Base-by-base conservation (phyloP, 1,140 invertebrate genomes). In the Popillia japonica region DNA sequence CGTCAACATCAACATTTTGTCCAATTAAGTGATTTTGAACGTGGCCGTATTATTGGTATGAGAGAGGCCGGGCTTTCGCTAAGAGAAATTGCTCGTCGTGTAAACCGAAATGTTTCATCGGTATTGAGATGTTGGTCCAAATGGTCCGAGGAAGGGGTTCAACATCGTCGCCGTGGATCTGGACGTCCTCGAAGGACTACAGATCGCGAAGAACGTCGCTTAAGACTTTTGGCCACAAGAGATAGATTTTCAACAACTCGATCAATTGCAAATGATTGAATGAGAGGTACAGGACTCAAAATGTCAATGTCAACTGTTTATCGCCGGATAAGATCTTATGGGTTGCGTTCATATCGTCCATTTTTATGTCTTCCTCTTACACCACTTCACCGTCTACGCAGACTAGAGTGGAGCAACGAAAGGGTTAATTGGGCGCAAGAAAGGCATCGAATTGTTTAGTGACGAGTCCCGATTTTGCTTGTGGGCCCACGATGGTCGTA, bases 171-270 rank as follows among this genome's bases (percentile, higher is more conserved):
- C 68, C 68, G 14, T 72, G 68, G 68, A 17, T 72, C 68, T 72
- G 68, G 68, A 72, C 68, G 68, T 72, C 68, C 68, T 23, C 68
- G 68, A 14, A 34, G 20, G 68, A 72, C 68, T 34, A 72, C 14
- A 72, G 68, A 72, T 72, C 68, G 68, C 27, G 68, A 72, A 72
- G 68, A 72, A 72, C 68, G 27, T 34, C 68, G 68, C 27, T 72
- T 72, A 72, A 2, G 8, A 72, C 68, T 23, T 72, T 72, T 72
- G 68, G 68, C 27, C 68, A 72, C 68, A 72, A 72, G 68, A 34
- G 27, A 34, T 34, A 34, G 27, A 34, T 34, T 34, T 34, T 34
- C 27, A 34, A 34, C 27, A 34, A 34, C 27, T 34, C 27, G 27
- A 34, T 34, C 27, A 34, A 34, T 34, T 34, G 27, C 27, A 34